phyloP scores from a whole-genome alignment of 2,113 vertebrate genomes.

The Riparia riparia region DNA sequence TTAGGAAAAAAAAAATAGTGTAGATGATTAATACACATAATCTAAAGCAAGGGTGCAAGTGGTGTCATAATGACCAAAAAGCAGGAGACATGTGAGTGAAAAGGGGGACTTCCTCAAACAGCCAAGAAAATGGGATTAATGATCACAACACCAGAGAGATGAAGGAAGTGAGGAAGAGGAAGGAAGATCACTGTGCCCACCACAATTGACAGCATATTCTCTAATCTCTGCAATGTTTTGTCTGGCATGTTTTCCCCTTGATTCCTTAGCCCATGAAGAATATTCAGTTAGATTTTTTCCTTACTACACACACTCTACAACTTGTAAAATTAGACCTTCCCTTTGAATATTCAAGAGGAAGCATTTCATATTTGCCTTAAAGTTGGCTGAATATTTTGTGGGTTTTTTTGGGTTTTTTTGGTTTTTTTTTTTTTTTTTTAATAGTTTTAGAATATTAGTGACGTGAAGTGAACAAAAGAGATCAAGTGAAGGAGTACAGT shows the following conservation, averaged over 20 bases:
- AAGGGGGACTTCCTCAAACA: not conserved
- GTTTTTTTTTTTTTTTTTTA: not conserved
- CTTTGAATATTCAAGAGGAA: not conserved
- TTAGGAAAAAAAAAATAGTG: not conserved
- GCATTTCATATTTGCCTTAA: not conserved
- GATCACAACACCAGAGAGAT: not conserved
- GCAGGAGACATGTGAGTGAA: rapidly evolving
- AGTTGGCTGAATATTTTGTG: not conserved
- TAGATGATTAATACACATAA: not conserved
- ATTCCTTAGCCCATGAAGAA: not conserved
- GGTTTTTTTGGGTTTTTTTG: no score
- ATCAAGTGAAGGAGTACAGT: not conserved
- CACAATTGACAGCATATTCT: not conserved
- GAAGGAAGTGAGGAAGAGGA: not conserved
- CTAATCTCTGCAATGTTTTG: not conserved
- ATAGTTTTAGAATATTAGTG: not conserved
- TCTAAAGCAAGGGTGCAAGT: not conserved
- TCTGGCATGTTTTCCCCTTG: not conserved
- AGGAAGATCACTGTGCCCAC: not conserved
- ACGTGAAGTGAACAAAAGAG: not conserved
- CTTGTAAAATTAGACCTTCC: not conserved
- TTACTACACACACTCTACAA: not conserved
- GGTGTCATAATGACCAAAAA: not conserved
- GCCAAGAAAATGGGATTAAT: not conserved
- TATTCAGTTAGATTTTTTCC: not conserved